Conservation (phyloP, 2,888 invertebrate species). For the Rhopalosiphum nymphaeae region DNA sequence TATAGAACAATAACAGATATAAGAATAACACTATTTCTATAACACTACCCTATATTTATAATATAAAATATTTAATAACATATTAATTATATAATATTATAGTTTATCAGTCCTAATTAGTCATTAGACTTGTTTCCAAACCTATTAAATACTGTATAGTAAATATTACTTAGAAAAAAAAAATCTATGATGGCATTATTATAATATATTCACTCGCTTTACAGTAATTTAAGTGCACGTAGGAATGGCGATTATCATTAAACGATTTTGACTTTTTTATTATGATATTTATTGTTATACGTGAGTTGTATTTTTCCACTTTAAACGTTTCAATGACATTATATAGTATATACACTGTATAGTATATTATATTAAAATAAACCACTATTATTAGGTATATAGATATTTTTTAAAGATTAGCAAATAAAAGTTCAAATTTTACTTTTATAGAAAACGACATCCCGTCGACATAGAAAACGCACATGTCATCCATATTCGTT, state of each 20-base stretch:
- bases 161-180: not conserved
- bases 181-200: not conserved
- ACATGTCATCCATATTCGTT: not conserved
- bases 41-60: no score
- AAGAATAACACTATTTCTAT: no score
- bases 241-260: not conserved
- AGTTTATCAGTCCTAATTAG: no score
- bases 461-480: slow-evolving; percentile 27
- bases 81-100: no score
- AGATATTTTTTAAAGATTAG: not conserved
- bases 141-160: no score
- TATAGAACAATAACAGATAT: no score
- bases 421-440: not conserved
- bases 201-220: not conserved
- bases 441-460: not conserved
- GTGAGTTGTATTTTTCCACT: not conserved
- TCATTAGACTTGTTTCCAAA: no score
- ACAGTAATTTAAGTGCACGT: not conserved
- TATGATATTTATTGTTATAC: not conserved
- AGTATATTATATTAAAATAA: not conserved
- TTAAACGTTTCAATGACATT: slow-evolving; percentile 1
- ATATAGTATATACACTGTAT: not conserved
- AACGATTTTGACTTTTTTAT: not conserved
- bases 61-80: no score
- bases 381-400: not conserved